These are phyloP conservation scores for Manacus vitellinus DNA, from an alignment of 2,113 vertebrate species.

Conservation along the genomic window DNA sequence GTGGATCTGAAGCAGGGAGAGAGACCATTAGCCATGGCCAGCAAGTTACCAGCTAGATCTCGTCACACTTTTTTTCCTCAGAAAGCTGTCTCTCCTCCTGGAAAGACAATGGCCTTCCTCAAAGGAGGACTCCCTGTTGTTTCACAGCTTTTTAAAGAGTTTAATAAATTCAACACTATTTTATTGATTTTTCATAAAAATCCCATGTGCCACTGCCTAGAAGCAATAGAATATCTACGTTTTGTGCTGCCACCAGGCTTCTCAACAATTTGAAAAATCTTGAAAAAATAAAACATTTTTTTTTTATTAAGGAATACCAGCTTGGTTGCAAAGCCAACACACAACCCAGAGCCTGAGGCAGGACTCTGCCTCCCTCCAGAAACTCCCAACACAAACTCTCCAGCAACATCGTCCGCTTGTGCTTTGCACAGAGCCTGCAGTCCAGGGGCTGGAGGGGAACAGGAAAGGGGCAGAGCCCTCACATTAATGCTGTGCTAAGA, in stretches of 20 bases:
- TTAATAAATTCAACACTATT: not conserved
- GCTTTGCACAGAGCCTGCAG: rapidly evolving
- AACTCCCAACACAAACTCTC: not conserved
- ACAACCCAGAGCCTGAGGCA: not conserved
- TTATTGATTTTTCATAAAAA: not conserved
- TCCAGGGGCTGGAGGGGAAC: not conserved
- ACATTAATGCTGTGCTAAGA: not conserved
- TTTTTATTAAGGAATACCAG: not conserved
- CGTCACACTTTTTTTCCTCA: not conserved
- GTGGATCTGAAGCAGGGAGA: not conserved
- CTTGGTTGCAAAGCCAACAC: not conserved
- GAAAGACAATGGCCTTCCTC: not conserved
- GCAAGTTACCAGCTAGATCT: not conserved
- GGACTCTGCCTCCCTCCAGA: not conserved
- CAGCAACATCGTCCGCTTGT: rapidly evolving
- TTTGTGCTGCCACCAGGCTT: not conserved
- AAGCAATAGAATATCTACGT: not conserved
- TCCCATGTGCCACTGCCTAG: not conserved
- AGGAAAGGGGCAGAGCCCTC: not conserved
- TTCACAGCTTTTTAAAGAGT: not conserved
- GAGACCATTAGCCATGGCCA: not conserved
- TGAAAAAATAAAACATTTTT: rapidly evolving
- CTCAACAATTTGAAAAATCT: not conserved
- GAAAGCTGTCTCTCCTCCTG: not conserved
- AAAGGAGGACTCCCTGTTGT: not conserved